Percentiles rank a stretch among this genome's conserved stretches.
These are phyloP conservation scores for Notodonta ziczac DNA, from an alignment of 2,888 invertebrate species.

Conservation along the genomic window DNA sequence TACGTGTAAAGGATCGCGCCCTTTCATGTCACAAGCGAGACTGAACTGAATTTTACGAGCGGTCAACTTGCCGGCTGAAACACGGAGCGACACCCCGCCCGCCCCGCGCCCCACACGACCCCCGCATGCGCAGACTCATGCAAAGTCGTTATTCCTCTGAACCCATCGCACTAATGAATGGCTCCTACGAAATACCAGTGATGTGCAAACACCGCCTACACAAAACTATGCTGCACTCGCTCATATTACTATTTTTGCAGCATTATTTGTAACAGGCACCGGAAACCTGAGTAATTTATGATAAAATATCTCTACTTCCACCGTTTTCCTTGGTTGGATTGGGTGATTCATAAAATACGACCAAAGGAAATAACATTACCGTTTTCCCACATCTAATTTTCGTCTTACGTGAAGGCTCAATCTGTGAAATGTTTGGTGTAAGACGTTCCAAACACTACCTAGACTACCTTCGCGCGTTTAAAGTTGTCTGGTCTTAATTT, in stretches of 20 bases:
- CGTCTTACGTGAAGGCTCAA: too few relatives aligned
- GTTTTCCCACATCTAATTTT: too few relatives aligned
- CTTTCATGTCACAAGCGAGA: conserved; percentile 85
- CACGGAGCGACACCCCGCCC: conserved; percentile 58
- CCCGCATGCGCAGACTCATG: conserved; percentile 66
- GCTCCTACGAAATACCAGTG: conserved; percentile 44
- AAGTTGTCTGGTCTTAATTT: too few relatives aligned
- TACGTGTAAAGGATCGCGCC: conserved; percentile 80
- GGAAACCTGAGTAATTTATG: too few relatives aligned
- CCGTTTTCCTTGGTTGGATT: too few relatives aligned
- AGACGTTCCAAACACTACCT: too few relatives aligned
- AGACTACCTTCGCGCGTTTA: too few relatives aligned
- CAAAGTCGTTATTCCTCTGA: conserved; percentile 46
- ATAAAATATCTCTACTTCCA: too few relatives aligned
- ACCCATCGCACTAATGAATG: conserved; percentile 53
- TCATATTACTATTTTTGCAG: conserved; percentile 17
- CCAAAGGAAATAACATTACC: too few relatives aligned
- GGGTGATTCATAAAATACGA: too few relatives aligned
- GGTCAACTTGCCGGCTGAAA: conserved; percentile 70
- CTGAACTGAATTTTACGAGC: conserved; percentile 75
- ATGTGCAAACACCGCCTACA: conserved; percentile 30
- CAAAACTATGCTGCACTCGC: conserved; percentile 15
- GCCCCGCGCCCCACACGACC: conserved; percentile 41
- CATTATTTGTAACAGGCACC: conserved; percentile 27
- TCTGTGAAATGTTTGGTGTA: too few relatives aligned